phyloP scores from a whole-genome alignment of 2,888 invertebrate species.

The Actias luna region DNA sequence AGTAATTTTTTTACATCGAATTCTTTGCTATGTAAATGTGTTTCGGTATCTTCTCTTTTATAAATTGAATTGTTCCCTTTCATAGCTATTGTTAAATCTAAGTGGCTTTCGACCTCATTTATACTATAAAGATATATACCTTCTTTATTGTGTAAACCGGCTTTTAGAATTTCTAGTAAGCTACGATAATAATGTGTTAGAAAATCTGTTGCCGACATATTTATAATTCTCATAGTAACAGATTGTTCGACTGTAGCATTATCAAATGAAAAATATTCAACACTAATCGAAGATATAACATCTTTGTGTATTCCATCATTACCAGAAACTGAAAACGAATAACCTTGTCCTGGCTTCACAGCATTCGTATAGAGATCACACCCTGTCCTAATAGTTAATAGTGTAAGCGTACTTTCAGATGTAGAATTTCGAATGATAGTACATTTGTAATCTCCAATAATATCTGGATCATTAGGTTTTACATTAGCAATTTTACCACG shows the following conservation, averaged over 20 bases:
- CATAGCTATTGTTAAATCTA: constrained; percentile 88
- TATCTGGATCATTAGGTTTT: constrained; percentile 95
- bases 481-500: constrained; percentile 94
- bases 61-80: constrained; percentile 83
- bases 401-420: constrained; percentile 79
- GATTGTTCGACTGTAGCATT: constrained; percentile 92
- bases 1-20: constrained; percentile 84
- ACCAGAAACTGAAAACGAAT: constrained; percentile 90
- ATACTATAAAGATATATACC: constrained; percentile 88
- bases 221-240: constrained; percentile 87
- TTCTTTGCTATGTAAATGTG: constrained; percentile 84
- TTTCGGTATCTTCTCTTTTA: constrained; percentile 84
- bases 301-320: constrained; percentile 94
- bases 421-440: constrained; percentile 87
- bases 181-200: constrained; percentile 89
- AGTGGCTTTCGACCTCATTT: constrained; percentile 83
- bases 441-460: constrained; percentile 94
- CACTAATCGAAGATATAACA: constrained; percentile 92
- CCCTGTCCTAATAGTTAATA: constrained; percentile 86
- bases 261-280: constrained; percentile 90
- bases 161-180: constrained; percentile 86
- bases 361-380: constrained; percentile 91
- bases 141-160: constrained; percentile 84
- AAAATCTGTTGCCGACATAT: constrained; percentile 88
- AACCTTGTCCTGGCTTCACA: constrained; percentile 87